Evolutionary conservation across 37 sponge, comb jelly and placozoan genomes (phyloP).

Genomic region (Geodia barretti): DNA sequence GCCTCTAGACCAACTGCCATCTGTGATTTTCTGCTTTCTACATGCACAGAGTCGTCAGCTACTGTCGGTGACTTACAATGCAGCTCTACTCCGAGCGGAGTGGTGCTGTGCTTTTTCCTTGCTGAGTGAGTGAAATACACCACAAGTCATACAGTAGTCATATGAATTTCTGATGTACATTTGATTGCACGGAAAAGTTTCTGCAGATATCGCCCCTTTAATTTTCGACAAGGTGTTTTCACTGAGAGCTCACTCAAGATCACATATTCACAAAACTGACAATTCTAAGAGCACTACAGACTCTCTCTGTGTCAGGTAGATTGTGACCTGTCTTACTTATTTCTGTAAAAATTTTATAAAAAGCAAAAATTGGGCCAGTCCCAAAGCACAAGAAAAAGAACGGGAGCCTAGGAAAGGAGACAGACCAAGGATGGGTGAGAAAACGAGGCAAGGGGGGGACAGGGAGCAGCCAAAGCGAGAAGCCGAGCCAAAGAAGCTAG

Average conservation of each 20-base stretch:
- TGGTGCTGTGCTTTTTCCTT: constrained; percentile 45
- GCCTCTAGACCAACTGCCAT: too few species aligned
- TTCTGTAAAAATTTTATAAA: too few species aligned
- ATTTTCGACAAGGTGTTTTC: constrained; percentile 7
- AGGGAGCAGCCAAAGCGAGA: too few species aligned
- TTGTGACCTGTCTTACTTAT: too few species aligned
- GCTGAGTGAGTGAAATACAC: constrained; percentile 21
- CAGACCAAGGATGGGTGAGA: too few species aligned
- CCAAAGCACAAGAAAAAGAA: too few species aligned
- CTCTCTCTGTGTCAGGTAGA: constrained; percentile 57
- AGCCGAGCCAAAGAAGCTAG: too few species aligned
- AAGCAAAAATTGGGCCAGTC: background rate
- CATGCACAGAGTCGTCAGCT: constrained; percentile 59
- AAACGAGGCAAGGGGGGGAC: too few species aligned
- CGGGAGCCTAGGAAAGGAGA: too few species aligned
- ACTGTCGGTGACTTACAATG: constrained; percentile 72
- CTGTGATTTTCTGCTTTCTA: background rate
- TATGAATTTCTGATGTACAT: background rate
- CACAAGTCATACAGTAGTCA: background rate
- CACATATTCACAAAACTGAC: background rate
- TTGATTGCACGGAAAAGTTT: background rate
- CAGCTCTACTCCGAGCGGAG: constrained; percentile 72
- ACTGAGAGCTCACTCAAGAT: constrained; percentile 21
- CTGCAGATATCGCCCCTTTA: background rate
- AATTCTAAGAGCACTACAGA: constrained; percentile 49